Base-by-base conservation (phyloP, 2,113 vertebrate genomes). In the Rhea americana region DNA sequence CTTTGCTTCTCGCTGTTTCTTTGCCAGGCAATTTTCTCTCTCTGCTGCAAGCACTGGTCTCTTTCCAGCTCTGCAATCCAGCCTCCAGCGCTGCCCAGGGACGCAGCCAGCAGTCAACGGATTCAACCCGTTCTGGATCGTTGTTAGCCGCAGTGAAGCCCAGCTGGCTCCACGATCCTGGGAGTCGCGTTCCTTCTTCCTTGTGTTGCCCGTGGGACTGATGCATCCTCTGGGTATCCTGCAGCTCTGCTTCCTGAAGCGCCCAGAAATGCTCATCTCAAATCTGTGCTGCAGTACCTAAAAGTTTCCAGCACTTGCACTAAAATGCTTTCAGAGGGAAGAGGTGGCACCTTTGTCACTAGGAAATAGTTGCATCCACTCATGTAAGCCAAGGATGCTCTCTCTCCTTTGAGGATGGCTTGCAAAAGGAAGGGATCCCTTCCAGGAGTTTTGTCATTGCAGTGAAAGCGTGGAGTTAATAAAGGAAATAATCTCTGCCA, bases 11-110 rank as follows among this genome's bases (percentile, higher is more conserved):
- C 4, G 0, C 63, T 0, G 0, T 55, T 67, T 72, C 61, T 59
- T 45, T 85, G 87, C 87, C 93, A 93, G 87, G 41, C 68, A 67
- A 17, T 93, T 83, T 83, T 75, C 79, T 75, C 47, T 74, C n/a
- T 20, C 87, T 43, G 20, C 62, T 67, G 62, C 51, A 53, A 53
- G 50, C 37, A 5, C 47, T 92, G 91, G 63, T 67, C 65, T 89
- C 78, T 58, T n/a, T 96, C 91, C 92, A 94, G 82, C 72, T 37
- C 0, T 0, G 16, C 22, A 2, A 28, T 68, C 71, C 88, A 72
- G 56, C 56, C 78, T 65, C 72, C 94, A 63, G 87, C 12, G 1
- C 1, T 1, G 68, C 6, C 0, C 48, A 19, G 82, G 79, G 85
- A 82, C 87, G 85, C 72, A 71, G 91, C 67, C 93, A 94, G 73